Base-by-base conservation (phyloP, 2,888 invertebrate genomes). In the Petrolisthes manimaculis region DNA sequence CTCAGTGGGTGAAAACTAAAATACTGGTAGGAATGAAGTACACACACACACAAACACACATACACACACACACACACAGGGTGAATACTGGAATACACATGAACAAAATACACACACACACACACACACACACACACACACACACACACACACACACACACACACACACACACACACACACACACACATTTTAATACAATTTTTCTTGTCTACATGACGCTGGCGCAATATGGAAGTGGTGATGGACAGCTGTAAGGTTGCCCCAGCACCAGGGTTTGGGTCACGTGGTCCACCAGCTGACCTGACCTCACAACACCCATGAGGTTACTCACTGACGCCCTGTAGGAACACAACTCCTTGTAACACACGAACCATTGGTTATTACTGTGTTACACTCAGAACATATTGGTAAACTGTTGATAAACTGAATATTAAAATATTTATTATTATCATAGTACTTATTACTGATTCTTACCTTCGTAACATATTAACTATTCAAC, bases 271-370 rank as follows among this genome's bases (percentile, higher is more conserved):
- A 80, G 37, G 3, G 69, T 80, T 6, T 80, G 67, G 21, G 86
- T 71, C 54, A 86, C 86, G 55, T 86, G 80, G 55, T 88, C 88
- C 84, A 88, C 81, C 77, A 88, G 77, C 51, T 88, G 88, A 54
- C 88, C 88, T 53, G 88, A 81, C 67, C 84, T 81, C 21, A 67
- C 82, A 14, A 85, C 85, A 14, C 88, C 88, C 81, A 88, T 74
- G 84, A 88, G 21, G 54, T 84, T 85, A 21, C 75, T 55, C 18
- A 77, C 56, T 9, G 89, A 86, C 18, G 89, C 78, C 85, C 89
- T 85, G 84, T 9, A 24, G 37, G 37, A 9, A 51, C 56, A 21
- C 8, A 56, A 56, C 4, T 56, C 9, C 18, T 14, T 12, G 81
- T 81, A 18, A 61, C 21, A 24, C 37, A 56, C 3, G 37, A 1